A percentile compares a stretch with the other conserved stretches of the same genome.
Evolutionary conservation across 2,888 invertebrate species (phyloP).

Genomic region (Lathronympha strigana): DNA sequence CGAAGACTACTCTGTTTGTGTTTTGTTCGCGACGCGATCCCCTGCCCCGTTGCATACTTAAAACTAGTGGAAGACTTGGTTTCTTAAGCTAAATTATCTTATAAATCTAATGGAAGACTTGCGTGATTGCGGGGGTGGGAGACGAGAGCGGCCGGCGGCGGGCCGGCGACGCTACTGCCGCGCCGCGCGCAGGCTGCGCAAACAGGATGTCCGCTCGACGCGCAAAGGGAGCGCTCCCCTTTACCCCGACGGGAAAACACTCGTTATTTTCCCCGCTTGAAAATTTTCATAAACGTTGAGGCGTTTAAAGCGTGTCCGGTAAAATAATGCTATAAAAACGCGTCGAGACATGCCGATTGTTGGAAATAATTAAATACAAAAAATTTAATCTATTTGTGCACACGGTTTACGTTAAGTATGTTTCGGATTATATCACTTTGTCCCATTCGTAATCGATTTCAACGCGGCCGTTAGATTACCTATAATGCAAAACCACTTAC

Average conservation of each 20-base stretch:
- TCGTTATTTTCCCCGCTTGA: constrained; percentile 18
- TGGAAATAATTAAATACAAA: neutral
- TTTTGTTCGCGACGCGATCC: constrained; percentile 79
- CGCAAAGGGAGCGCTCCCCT: constrained; percentile 58
- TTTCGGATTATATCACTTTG: neutral
- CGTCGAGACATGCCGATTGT: neutral
- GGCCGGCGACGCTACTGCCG: constrained; percentile 78
- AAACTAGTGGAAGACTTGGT: constrained; percentile 82
- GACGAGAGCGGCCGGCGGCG: constrained; percentile 75
- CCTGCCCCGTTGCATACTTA: constrained; percentile 78
- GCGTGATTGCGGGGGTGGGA: constrained; percentile 67
- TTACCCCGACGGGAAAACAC: constrained; percentile 41
- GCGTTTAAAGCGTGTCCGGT: neutral
- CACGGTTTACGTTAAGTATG: neutral
- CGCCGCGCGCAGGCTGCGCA: constrained; percentile 77
- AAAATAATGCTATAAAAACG: neutral
- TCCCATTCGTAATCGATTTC: constrained; percentile 3
- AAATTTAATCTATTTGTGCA: neutral
- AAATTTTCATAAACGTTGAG: constrained; percentile 12
- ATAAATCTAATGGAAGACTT: constrained; percentile 57
- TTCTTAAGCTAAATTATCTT: constrained; percentile 66
- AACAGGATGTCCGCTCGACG: constrained; percentile 67
- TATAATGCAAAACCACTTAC: neutral
- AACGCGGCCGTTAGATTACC: neutral
- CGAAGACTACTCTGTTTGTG: constrained; percentile 86